Base-by-base conservation (phyloP, 2,888 invertebrate species). In the Kuschelorhynchus macadamiae region DNA sequence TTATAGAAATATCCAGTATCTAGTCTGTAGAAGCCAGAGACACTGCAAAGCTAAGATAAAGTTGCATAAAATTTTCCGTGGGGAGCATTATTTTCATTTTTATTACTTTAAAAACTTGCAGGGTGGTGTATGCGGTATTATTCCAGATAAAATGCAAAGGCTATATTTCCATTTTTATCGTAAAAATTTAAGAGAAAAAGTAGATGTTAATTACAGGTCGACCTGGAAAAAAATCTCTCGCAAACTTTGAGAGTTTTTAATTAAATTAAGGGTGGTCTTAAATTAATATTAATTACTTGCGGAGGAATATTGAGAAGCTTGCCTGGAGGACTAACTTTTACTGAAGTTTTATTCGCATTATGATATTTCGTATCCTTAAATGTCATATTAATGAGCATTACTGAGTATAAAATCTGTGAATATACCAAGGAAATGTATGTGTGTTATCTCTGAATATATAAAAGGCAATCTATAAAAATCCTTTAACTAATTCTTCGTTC, bases 61-160 rank as follows among this genome's bases (percentile, higher is more conserved):
- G 67, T 62, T 67, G 67, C 61, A 67, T 67, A 56, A 49, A 61
- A 56, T 55, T 44, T 67, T 62, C 67, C 67, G 41, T 25, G 14
- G 67, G 67, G 67, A 67, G 36, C 52, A 33, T 61, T 67, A 67
- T 67, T 67, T 67, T 67, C 67, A 67, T 61, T 67, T 67, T 67
- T 67, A 67, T 67, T 67, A 56, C 67, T 56, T 60, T 12, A 53
- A 55, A 67, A 67, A 67, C 55, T 62, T 67, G 47, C 50, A 42
- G 39, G 42, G 44, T 33, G 25, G 52, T 52, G 20, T 52, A 33
- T 47, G 44, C 14, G 60, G 44, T 57, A 50, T 60, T 59, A 42
- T 30, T 53, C 18, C 30, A 39, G 60, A 60, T 60, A 66, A 60
- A 50, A 52, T 46, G 32, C 52, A 50, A 25, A 41, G 42, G 61